Evolutionary conservation across 2,797 vertebrate genomes (phyloP), one percentile per base, ranked within the genome.

Genomic region (Rhadinocentrus ornatus): DNA sequence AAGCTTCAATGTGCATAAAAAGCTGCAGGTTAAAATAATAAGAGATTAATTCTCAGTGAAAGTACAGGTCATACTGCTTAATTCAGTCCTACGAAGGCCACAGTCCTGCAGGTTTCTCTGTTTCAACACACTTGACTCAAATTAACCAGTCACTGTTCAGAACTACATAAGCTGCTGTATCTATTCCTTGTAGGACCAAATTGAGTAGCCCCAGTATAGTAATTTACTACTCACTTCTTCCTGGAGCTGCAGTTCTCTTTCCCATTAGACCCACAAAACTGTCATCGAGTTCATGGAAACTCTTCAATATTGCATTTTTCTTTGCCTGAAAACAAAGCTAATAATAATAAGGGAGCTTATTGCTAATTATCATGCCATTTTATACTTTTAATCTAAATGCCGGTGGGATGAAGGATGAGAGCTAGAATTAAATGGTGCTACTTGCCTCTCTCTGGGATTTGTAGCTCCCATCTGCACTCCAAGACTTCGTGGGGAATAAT

Each of bases 251-350:
- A 24, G 68, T 90, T 68, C 92, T 93, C 56, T 81, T 88, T 48
- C 93, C 93, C 90, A 93, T 92, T 2, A 93, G 84, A 71, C 93
- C 82, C 61, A 92, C 75, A 78, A 94, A 94, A 61, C 66, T 87
- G 80, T 92, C 86, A 32, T 92, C 84, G 0, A 85, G 6, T 59
- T 89, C 85, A 57, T 74, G 62, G 57, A 69, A 84, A 56, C 85
- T 84, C 73, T 91, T 93, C 46, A 76, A 6, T 24, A 29, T 44
- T 29, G 61, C 26, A 16, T 55, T 63, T 52, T 65, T 59, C 16
- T 6, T 22, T 8, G 3, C 26, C 85, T 88, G 57, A 55, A 64
- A 75, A 24, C 59, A 50, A 10, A 18, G 5, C 22, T 0, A 12
- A 22, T 57, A 63, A 6, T 18, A 2, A 13, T 12, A 4, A 48